Base-by-base conservation (phyloP, 1,140 invertebrate species). In the Triops cancriformis region DNA sequence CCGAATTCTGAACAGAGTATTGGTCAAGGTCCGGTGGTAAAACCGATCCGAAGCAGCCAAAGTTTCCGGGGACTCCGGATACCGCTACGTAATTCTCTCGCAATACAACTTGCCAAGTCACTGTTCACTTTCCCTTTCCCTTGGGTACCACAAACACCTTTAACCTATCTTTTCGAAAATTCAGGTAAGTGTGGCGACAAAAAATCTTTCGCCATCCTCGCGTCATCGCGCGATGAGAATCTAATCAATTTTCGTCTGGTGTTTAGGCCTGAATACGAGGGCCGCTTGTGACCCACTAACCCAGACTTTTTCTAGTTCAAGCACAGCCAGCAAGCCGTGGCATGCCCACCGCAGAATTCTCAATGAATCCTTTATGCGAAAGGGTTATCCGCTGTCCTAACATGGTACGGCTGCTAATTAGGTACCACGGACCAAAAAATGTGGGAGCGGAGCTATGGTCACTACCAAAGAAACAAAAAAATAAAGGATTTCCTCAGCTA, bases 261-360 rank as follows among this genome's bases (percentile, higher is more conserved):
- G 14, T 18, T n/a, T 64, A 64, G 51, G 51, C 51, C 51, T 64
- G 51, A 23, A 14, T 64, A 64, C 23, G 51, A 64, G 51, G 31
- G 31, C 2, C 31, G 31, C 31, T 4, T 64, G 10, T 64, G 51
- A 64, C 51, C 51, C 51, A 64, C 51, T 64, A 64, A 64, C 51
- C 51, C 51, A 64, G 51, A 64, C 51, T n/a, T 64, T 64, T 64
- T 64, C 51, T 64, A 64, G 51, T 64, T 64, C 51, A 64, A 64
- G 10, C 51, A 64, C 51, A 64, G 14, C 51, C 51, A 64, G 9
- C 0, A 64, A 64, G 14, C 9, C 23, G 10, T n/a, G 45, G 14
- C 18, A 45, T 45, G 18, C 43, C 7, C 18, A 64, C 51, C n/a
- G 51, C 51, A 64, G 51, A 64, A 64, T 64, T 23, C n/a, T 64